Base-by-base conservation (phyloP, 2,113 vertebrate species). In the Burhinus oedicnemus region DNA sequence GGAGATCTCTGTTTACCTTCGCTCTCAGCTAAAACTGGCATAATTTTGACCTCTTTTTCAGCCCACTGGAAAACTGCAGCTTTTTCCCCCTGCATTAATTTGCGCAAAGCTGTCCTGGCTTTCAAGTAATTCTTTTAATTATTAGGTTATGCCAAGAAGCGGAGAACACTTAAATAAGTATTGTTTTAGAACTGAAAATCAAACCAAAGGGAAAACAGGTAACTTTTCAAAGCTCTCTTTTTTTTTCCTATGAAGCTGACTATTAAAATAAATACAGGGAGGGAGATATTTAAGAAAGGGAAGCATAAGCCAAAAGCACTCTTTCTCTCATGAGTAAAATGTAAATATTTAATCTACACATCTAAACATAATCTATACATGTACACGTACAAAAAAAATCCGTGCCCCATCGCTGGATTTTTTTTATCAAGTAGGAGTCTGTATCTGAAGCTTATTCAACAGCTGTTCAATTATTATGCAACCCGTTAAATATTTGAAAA, bases 341-440 rank as follows among this genome's bases (percentile, higher is more conserved):
- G 89, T 68, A 84, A 96, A 96, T 94, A 96, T 91, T 96, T 89
- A 84, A 93, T 95, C 82, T 83, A 19, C 49, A 38, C 74, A 80
- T 93, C 95, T 76, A 69, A 96, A 47, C 79, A 69, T 76, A 62
- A 90, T 75, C 75, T 75, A 64, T 74, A 83, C n/a, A 34, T 61
- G 26, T 4, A 75, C 11, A 2, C 1, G 1, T 61, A 87, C 61
- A 89, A 69, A 60, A 61, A 45, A 81, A 86, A 82, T 40, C 77
- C 15, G 44, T 64, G 80, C 86, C 83, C 93, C 23, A 0, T 34
- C 55, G 29, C 74, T 74, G 75, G 52, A 21, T 82, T 34, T 32
- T 64, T 84, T 65, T 38, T 4, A 57, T 30, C 15, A 51, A 89
- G 70, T 34, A 32, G 52, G 61, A 88, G 38, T 71, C 78, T 55